Conservation (phyloP, 1,140 invertebrate species). For the Pachypsylla venusta region DNA sequence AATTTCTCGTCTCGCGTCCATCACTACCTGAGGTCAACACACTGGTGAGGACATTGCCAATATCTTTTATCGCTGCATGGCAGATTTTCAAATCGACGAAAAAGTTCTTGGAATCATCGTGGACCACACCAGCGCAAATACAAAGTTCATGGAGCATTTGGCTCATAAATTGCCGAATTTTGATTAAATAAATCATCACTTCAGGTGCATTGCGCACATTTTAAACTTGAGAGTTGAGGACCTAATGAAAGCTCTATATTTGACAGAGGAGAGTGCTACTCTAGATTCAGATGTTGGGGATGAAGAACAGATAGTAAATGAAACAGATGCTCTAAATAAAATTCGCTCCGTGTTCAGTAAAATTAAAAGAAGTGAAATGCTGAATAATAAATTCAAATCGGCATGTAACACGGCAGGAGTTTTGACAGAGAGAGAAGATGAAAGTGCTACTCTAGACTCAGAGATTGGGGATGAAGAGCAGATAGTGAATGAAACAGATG, state of each 20-base stretch:
- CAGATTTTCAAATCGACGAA: too few relatives aligned
- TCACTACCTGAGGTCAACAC: too few relatives aligned
- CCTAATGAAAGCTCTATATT: conserved; percentile 17
- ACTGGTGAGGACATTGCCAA: too few relatives aligned
- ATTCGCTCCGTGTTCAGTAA: conserved; percentile 15
- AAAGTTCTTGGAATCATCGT: too few relatives aligned
- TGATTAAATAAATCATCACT: conserved; percentile 23
- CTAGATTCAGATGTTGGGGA: background rate
- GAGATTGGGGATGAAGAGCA: background rate
- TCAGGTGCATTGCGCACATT: conserved; percentile 23
- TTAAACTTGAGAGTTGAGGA: conserved; percentile 23
- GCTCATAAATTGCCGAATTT: conserved; percentile 11
- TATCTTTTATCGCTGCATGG: too few relatives aligned
- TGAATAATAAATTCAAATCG: conserved; percentile 12
- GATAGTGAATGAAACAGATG: background rate
- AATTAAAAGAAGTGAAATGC: conserved; percentile 14
- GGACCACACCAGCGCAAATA: too few relatives aligned
- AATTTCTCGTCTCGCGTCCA: too few relatives aligned
- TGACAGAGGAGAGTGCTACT: background rate
- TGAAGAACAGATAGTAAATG: background rate
- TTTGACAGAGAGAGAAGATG: conserved; percentile 10
- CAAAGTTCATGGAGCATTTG: too few relatives aligned
- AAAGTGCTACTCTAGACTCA: background rate
- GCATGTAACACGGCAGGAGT: conserved; percentile 12
- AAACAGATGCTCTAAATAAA: background rate